These are phyloP conservation scores for Amiota communis DNA, from an alignment of 2,888 invertebrate genomes.

Conservation along the genomic window DNA sequence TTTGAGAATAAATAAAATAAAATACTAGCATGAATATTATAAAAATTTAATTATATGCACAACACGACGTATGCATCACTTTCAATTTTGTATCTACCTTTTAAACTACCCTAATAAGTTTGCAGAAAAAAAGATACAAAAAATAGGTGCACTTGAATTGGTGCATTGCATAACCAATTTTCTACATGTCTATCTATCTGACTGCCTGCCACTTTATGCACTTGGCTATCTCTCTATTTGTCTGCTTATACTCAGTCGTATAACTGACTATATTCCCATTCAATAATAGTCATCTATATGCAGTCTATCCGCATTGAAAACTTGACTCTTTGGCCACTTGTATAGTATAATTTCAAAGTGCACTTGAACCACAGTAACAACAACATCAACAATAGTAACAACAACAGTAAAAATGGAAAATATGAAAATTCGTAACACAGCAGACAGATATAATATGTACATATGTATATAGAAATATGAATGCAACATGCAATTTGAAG, in stretches of 20 bases:
- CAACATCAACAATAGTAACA: neutral
- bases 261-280: too few species aligned
- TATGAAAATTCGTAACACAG: neutral
- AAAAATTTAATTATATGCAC: conserved; percentile 1
- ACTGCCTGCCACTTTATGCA: too few species aligned
- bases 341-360: conserved; percentile 21
- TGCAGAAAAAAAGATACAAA: neutral
- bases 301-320: neutral
- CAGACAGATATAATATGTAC: neutral
- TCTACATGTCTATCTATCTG: neutral
- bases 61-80: conserved; percentile 6
- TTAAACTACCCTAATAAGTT: too few species aligned
- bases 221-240: neutral
- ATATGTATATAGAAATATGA: neutral
- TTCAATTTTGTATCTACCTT: neutral
- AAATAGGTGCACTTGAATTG: neutral
- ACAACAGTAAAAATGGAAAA: too few species aligned
- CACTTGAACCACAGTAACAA: conserved; percentile 10
- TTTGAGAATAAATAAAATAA: too few species aligned
- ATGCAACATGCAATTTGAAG: too few species aligned
- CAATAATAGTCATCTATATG: neutral
- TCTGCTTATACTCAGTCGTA: too few species aligned
- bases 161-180: neutral
- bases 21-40: neutral
- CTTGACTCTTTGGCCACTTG: conserved; percentile 15